phyloP scores from a whole-genome alignment of 2,888 invertebrate genomes.

The Metacarcinus magister region DNA sequence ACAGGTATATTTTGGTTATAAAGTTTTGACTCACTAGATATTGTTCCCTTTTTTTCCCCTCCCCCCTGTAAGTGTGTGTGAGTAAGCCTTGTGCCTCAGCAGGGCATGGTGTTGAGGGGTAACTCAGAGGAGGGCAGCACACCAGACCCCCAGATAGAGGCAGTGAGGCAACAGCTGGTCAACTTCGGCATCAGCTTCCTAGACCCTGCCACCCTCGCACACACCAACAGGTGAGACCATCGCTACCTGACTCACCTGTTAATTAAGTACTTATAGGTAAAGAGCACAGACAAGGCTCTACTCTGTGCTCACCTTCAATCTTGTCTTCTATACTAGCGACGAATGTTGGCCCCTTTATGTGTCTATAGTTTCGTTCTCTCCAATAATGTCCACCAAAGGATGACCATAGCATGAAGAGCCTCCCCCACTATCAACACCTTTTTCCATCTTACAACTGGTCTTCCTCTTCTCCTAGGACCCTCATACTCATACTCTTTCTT shows the following conservation, averaged over 20 bases:
- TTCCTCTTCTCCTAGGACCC: too few relatives aligned
- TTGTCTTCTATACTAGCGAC: too few relatives aligned
- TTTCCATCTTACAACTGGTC: too few relatives aligned
- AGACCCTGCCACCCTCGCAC: slow-evolving; percentile 59
- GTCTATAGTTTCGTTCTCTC: too few relatives aligned
- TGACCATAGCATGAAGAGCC: too few relatives aligned
- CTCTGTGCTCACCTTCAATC: too few relatives aligned
- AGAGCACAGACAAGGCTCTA: too few relatives aligned
- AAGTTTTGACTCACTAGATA: too few relatives aligned
- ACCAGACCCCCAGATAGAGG: slow-evolving; percentile 69
- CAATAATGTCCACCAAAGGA: too few relatives aligned
- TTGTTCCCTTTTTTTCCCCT: background rate
- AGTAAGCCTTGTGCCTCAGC: background rate
- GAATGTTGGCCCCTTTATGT: too few relatives aligned
- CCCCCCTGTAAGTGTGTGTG: background rate
- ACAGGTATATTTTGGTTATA: background rate
- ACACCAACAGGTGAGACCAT: slow-evolving; percentile 22
- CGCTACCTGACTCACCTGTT: background rate
- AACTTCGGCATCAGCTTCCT: slow-evolving; percentile 74
- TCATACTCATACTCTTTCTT: too few relatives aligned
- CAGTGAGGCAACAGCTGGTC: slow-evolving; percentile 60
- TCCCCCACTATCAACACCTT: too few relatives aligned
- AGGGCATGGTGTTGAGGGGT: background rate
- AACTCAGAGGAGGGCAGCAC: background rate
- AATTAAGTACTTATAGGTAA: background rate